Evolutionary conservation across 2,113 vertebrate genomes (phyloP).

Genomic region (Sinocyclocheilus grahami): DNA sequence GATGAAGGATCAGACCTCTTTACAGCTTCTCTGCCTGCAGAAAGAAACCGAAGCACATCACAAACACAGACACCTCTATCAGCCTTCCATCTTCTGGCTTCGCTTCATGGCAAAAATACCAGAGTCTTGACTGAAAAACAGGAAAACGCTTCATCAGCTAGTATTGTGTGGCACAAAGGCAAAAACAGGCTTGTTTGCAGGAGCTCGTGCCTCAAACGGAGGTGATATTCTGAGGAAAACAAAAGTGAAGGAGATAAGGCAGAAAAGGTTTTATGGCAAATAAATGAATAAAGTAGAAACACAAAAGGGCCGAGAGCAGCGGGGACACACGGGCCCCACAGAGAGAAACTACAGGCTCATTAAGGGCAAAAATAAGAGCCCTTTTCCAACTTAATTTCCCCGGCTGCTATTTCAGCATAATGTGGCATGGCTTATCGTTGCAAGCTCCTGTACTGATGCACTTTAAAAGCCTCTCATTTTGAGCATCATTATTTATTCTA

Average conservation of each 20-base stretch:
- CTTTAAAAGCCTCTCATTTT: conserved; percentile 54
- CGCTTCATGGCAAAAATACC: neutral
- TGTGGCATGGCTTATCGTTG: conserved; percentile 47
- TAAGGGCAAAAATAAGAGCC: conserved; percentile 45
- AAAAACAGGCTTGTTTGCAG: neutral
- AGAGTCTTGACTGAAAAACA: neutral
- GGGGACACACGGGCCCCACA: neutral
- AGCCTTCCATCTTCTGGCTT: neutral
- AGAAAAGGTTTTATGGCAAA: neutral
- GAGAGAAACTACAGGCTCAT: conserved; percentile 44
- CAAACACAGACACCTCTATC: neutral
- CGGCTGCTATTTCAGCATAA: conserved; percentile 51
- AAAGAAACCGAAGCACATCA: neutral
- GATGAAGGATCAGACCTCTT: neutral
- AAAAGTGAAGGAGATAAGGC: neutral
- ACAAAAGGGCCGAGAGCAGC: neutral
- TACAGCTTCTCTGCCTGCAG: neutral
- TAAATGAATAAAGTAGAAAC: neutral
- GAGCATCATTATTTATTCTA: conserved; percentile 63
- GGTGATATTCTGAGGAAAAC: neutral
- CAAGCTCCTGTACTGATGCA: conserved; percentile 23
- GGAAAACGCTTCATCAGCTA: neutral
- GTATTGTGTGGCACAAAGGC: neutral
- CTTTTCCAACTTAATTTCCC: conserved; percentile 58
- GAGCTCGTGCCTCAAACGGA: neutral